These are phyloP conservation scores for Helarctos malayanus DNA, from an alignment of 2,797 vertebrate genomes.

Conservation along the genomic window DNA sequence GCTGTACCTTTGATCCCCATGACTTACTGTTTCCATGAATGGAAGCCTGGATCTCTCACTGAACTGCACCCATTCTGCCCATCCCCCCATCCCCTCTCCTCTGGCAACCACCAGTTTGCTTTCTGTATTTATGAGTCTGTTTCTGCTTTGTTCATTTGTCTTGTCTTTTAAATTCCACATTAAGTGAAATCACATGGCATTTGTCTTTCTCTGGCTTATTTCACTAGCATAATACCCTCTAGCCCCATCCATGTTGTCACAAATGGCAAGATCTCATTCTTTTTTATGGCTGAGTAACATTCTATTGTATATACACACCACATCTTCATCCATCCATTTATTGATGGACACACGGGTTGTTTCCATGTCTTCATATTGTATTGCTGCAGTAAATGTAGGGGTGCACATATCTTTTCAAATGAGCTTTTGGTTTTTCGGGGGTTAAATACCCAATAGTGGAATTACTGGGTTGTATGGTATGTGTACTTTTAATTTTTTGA, in stretches of 20 bases:
- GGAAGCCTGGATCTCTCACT: neutral
- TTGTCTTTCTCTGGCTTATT: neutral
- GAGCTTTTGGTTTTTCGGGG: accelerated
- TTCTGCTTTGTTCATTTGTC: neutral
- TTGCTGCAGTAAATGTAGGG: neutral
- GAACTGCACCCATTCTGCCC: neutral
- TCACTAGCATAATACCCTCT: neutral
- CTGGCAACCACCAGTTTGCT: neutral
- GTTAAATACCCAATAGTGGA: neutral
- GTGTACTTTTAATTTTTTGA: neutral
- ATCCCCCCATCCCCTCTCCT: neutral
- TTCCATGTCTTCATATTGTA: neutral
- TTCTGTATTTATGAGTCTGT: neutral
- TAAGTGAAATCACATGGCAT: neutral
- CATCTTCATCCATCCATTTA: neutral
- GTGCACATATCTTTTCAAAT: neutral
- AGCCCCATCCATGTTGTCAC: neutral
- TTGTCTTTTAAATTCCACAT: neutral
- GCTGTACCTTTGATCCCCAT: neutral
- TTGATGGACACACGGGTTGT: neutral
- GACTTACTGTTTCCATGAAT: neutral
- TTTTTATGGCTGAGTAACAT: neutral
- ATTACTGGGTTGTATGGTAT: neutral
- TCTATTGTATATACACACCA: neutral
- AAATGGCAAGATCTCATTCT: neutral